These are phyloP conservation scores for Halictus ligatus DNA, from an alignment of 2,888 invertebrate species.

Conservation along the genomic window DNA sequence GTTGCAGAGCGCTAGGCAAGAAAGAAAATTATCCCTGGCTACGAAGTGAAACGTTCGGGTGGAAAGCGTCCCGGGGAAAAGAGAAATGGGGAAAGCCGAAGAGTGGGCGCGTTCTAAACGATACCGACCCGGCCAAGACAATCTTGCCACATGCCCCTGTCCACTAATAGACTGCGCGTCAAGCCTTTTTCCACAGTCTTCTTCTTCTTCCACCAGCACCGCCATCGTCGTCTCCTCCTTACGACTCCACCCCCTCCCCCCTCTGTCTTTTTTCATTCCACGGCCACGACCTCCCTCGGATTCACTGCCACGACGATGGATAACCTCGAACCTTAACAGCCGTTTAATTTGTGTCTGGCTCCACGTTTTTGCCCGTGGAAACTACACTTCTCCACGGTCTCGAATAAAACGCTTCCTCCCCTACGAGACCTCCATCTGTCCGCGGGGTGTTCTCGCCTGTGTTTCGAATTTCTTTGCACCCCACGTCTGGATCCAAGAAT, in stretches of 20 bases:
- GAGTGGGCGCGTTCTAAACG: constrained; percentile 55
- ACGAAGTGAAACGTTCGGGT: constrained; percentile 56
- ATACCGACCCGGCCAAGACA: constrained; percentile 63
- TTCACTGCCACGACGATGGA: constrained; percentile 72
- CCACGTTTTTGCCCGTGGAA: constrained; percentile 67
- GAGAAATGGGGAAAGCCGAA: constrained; percentile 59
- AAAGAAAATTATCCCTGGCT: constrained; percentile 61
- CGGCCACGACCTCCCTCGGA: constrained; percentile 51
- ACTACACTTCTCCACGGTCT: constrained; percentile 47
- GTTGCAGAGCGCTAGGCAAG: constrained; percentile 24
- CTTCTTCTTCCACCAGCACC: constrained; percentile 20
- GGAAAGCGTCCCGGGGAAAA: constrained; percentile 40
- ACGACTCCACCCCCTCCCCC: constrained; percentile 9
- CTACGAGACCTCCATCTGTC: constrained; percentile 28
- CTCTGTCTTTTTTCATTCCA: not conserved
- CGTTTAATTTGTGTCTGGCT: constrained; percentile 75
- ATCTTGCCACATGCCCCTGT: constrained; percentile 69
- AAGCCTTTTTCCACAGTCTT: constrained; percentile 64
- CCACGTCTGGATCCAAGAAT: not conserved
- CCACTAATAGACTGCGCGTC: constrained; percentile 72
- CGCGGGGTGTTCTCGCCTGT: constrained; percentile 54
- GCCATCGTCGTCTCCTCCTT: not conserved
- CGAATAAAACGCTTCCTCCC: constrained; percentile 40
- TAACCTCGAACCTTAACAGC: constrained; percentile 71
- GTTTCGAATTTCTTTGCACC: constrained; percentile 59